A percentile compares a stretch with the other conserved stretches of the same genome.
phyloP scores from a whole-genome alignment of 1,140 invertebrate species.

The Heliconius melpomene region DNA sequence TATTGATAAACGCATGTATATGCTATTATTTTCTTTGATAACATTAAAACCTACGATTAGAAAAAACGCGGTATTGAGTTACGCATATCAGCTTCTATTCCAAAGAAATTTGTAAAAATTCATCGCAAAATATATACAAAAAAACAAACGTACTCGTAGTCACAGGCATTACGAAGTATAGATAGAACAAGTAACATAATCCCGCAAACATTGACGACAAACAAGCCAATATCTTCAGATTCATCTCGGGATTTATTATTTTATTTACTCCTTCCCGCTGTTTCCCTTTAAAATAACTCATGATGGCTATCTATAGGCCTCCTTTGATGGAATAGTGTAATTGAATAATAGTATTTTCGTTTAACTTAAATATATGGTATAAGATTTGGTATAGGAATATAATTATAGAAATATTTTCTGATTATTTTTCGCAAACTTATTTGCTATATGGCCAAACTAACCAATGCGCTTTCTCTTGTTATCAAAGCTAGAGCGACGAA shows the following conservation, averaged over 20 bases:
- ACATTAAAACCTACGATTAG: too few relatives aligned
- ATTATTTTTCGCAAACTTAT: too few relatives aligned
- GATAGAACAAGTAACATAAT: not conserved
- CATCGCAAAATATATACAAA: not conserved
- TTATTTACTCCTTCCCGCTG: not conserved
- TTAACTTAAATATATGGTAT: not conserved
- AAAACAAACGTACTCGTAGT: not conserved
- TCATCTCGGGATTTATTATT: slow-evolving; percentile 12
- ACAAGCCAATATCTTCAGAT: slow-evolving; percentile 2
- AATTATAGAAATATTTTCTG: too few relatives aligned
- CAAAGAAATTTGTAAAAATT: not conserved
- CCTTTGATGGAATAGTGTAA: not conserved
- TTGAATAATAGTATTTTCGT: too few relatives aligned
- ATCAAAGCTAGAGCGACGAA: too few relatives aligned
- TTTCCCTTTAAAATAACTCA: not conserved
- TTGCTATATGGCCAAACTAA: too few relatives aligned
- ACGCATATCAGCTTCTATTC: not conserved
- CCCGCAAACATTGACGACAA: not conserved
- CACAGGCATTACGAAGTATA: not conserved
- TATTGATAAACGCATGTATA: too few relatives aligned
- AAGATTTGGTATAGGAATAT: not conserved
- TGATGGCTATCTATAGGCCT: not conserved
- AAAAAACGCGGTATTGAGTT: too few relatives aligned
- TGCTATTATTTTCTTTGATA: too few relatives aligned
- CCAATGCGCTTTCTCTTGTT: too few relatives aligned